Evolutionary conservation across 2,888 invertebrate genomes (phyloP).

Genomic region (Meliscaeva auricollis): DNA sequence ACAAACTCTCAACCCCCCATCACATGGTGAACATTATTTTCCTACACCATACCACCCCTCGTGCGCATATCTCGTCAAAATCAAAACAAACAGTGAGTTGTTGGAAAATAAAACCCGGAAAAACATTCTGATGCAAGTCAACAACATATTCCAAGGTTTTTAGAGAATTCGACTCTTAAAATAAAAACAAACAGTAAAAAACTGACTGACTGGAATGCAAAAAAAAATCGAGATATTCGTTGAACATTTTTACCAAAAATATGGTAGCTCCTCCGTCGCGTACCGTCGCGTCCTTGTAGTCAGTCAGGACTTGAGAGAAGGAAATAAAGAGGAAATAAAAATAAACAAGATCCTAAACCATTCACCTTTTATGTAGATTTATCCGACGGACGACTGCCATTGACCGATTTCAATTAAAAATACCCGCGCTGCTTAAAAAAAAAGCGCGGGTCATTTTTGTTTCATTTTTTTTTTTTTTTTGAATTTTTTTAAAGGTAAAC

Average conservation of each 20-base stretch:
- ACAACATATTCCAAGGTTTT: constrained; percentile 37
- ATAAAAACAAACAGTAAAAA: too few species aligned
- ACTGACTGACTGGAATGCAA: too few species aligned
- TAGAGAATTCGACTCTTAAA: constrained; percentile 21
- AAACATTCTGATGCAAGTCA: too few species aligned
- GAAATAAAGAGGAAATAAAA: constrained; percentile 30
- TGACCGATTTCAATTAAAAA: constrained; percentile 71
- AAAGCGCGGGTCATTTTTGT: constrained; percentile 31
- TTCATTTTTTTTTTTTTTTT: neutral
- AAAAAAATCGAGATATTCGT: constrained; percentile 34
- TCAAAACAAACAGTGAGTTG: constrained; percentile 48
- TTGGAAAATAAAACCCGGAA: constrained; percentile 16
- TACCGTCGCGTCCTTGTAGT: neutral
- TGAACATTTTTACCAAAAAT: constrained; percentile 42
- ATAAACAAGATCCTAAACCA: constrained; percentile 55
- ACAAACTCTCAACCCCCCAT: neutral
- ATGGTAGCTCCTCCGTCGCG: neutral
- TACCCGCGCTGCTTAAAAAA: constrained; percentile 27
- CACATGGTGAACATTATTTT: constrained; percentile 43
- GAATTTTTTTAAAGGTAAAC: constrained; percentile 26
- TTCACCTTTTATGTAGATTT: constrained; percentile 49
- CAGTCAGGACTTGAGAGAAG: neutral
- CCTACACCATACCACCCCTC: neutral
- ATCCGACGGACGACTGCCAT: constrained; percentile 51
- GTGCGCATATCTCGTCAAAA: neutral